Percentiles rank a stretch among this genome's conserved stretches.
These are phyloP conservation scores for Plumapathes pennacea DNA, from an alignment of 92 coral and sea anemone genomes.

Conservation along the genomic window DNA sequence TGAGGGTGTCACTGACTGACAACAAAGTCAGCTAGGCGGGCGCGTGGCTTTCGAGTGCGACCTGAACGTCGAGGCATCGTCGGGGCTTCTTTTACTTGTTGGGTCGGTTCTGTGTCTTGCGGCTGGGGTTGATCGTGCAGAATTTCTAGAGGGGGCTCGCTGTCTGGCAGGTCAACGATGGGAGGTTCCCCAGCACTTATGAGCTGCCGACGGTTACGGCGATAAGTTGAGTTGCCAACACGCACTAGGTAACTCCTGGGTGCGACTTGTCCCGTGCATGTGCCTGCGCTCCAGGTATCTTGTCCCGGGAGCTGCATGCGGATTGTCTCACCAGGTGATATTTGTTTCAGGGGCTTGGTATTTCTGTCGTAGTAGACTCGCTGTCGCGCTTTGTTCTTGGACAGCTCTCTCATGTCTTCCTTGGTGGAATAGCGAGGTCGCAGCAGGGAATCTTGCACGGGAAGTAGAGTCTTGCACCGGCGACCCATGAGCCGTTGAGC, in stretches of 20 bases:
- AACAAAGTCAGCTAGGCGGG: no score
- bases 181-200: no score
- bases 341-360: slow-evolving; percentile 22
- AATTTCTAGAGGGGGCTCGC: no score
- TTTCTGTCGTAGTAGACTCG: slow-evolving; percentile 26
- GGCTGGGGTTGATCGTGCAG: no score
- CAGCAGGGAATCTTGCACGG: slow-evolving; percentile 24
- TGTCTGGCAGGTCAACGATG: no score
- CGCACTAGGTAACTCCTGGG: slow-evolving; percentile 30
- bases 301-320: slow-evolving; percentile 51
- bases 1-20: no score
- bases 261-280: slow-evolving; percentile 14
- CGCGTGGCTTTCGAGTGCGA: no score
- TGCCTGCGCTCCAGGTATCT: slow-evolving; percentile 23
- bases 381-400: slow-evolving; percentile 23
- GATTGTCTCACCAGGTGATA: slow-evolving; percentile 42
- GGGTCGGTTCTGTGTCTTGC: no score
- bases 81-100: no score
- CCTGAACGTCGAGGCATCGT: no score
- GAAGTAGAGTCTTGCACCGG: slow-evolving; percentile 50
- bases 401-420: slow-evolving; percentile 41
- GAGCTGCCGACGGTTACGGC: slow-evolving; percentile 30
- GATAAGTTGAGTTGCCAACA: slow-evolving; percentile 21
- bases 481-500: slow-evolving; percentile 50
- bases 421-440: slow-evolving; percentile 28